Conservation (phyloP, 2,888 invertebrate species). For the Catocala fraxini region DNA sequence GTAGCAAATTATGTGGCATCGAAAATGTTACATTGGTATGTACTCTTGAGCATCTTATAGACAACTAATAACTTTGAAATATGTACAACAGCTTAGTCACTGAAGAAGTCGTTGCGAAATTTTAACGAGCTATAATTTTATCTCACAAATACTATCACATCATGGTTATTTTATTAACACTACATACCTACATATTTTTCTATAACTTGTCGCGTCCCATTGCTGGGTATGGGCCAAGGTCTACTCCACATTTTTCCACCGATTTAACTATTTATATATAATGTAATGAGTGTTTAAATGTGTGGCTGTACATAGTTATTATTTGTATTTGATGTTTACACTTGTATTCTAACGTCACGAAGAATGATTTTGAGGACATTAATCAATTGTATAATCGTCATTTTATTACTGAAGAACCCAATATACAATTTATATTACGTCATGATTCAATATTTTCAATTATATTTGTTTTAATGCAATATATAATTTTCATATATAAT, state of each 20-base stretch:
- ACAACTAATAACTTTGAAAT: background rate
- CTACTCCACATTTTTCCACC: background rate
- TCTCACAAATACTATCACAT: too few relatives aligned
- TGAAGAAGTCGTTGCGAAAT: too few relatives aligned
- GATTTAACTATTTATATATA: background rate
- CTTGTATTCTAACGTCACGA: conserved; percentile 18
- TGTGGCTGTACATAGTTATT: conserved; percentile 39
- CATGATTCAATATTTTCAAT: conserved; percentile 1
- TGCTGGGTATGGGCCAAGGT: too few relatives aligned
- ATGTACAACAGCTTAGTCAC: too few relatives aligned
- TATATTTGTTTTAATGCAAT: background rate
- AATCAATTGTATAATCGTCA: conserved; percentile 9
- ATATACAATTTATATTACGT: background rate
- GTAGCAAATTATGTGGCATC: background rate
- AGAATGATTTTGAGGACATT: conserved; percentile 15
- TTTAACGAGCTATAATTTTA: too few relatives aligned
- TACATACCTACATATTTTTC: too few relatives aligned
- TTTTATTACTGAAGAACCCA: conserved; percentile 2
- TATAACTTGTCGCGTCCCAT: too few relatives aligned
- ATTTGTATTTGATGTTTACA: conserved; percentile 35
- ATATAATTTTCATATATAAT: background rate
- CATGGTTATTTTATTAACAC: too few relatives aligned
- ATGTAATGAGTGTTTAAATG: conserved; percentile 16
- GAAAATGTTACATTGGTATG: too few relatives aligned
- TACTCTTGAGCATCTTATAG: background rate